Evolutionary conservation across 1,140 invertebrate species (phyloP).

Genomic region (Ladona fulva): DNA sequence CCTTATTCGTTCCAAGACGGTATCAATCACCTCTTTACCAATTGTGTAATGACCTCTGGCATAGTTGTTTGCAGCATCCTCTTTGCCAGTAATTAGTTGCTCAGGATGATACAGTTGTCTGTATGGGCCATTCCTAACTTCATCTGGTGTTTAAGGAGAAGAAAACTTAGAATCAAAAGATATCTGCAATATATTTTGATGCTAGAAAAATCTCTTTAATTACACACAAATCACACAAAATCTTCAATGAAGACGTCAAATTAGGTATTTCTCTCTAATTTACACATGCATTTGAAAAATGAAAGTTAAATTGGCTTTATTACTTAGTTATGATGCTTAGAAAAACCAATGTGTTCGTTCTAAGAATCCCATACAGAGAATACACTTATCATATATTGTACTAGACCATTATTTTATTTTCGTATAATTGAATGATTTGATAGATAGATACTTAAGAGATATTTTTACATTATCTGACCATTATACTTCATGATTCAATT

Average conservation of each 20-base stretch:
- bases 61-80: constrained; percentile 60
- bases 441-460: no score
- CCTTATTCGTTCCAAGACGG: constrained; percentile 33
- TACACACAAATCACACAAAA: background rate
- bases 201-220: background rate
- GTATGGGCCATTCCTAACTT: constrained; percentile 52
- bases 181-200: constrained; percentile 13
- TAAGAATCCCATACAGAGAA: no score
- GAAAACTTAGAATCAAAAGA: background rate
- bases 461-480: no score
- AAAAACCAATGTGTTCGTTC: no score
- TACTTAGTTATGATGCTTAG: no score
- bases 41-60: constrained; percentile 49
- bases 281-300: background rate
- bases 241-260: background rate
- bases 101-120: constrained; percentile 59
- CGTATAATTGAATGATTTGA: no score
- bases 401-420: no score
- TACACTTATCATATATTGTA: no score
- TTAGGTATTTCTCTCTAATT: background rate
- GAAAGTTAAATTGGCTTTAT: no score
- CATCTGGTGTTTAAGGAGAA: constrained; percentile 34
- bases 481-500: no score
- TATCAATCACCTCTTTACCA: constrained; percentile 46
- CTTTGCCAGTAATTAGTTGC: constrained; percentile 64